Base-by-base conservation (phyloP, 2,888 invertebrate genomes). In the Cephus nigrinus region DNA sequence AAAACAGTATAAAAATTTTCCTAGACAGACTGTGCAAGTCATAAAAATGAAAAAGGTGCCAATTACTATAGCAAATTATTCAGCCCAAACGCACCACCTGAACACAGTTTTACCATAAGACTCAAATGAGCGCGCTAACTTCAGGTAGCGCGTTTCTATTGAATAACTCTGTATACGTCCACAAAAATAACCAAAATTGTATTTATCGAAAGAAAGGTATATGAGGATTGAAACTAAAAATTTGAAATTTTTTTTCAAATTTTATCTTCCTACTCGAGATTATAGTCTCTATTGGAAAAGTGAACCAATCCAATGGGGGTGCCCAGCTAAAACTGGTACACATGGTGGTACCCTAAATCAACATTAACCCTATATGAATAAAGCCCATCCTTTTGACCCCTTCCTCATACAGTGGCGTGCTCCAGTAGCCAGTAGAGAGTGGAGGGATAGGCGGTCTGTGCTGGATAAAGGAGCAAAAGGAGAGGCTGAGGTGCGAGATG, bases 281-380 rank as follows among this genome's bases (percentile, higher is more conserved):
- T 55, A 9, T 55, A 23, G 55, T 2, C 55, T 55, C 2, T 55
- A 55, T 55, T 55, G 55, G 55, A 55, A 55, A 55, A 55, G 23
- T 55, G 55, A 55, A 23, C 9, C 55, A 23, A 23, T 55, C 55
- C 55, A 55, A 55, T 9, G 55, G 15, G 55, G 55, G 55, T 55
- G 23, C 55, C 55, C 55, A 23, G 55, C 23, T 55, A 23, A 55
- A 55, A 55, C 23, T 4, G 55, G 71, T 15, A 71, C 31, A 23
- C 71, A 33, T 23, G 71, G 33, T 71, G 32, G 71, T 71, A 23
- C 71, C 55, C 33, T 32, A 71, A 71, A 71, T 69, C 82, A 80
- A 82, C 77, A 78, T 82, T 86, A 86, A 86, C 80, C 77, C 78
- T 76, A 76, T 77, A 77, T 76, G 82, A 84, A 84, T 80, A 82